Base-by-base conservation (phyloP, 2,797 vertebrate species). In the Liasis olivaceus region DNA sequence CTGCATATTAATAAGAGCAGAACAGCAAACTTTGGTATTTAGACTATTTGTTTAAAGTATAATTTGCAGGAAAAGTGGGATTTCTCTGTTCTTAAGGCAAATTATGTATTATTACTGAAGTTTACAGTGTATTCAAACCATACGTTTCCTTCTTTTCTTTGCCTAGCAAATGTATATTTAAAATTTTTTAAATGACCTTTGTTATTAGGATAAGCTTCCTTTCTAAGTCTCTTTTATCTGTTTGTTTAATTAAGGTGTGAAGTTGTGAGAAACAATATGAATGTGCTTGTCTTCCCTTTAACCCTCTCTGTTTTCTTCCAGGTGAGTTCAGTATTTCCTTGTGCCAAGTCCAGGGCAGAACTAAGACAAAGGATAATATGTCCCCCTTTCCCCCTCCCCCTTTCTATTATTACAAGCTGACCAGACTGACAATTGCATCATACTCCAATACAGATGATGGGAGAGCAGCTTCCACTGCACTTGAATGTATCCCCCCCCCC, bases 171-270 rank as follows among this genome's bases (percentile, higher is more conserved):
- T 85, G 56, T 60, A 72, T 60, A 28, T 28, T 90, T 92, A 84
- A 87, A 89, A 93, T 62, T 54, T 62, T 94, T 54, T 69, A 91
- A 85, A 94, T 91, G 64, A 89, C 60, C 87, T 88, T 26, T 90
- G 90, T 93, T 92, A 0, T 0, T 92, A 95, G 96, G 95, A 96
- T 95, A 96, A 96, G 95, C 95, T 95, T 97, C 95, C 97, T 96
- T 95, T 92, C 94, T 94, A 95, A 94, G 95, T 96, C 90, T 90
- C 42, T 64, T 95, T 95, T 92, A 92, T 90, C 89, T 88, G 59
- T 90, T 95, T 91, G 2, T 89, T 59, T 95, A 95, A 95, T 96
- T 93, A 94, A n/a, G 94, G 95, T 87, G 47, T 11, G 1, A 0
- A 85, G 86, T 81, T 91, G 93, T 95, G 62, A 90, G 94, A 92